Conservation (phyloP, 2,888 invertebrate genomes). For the Theodoxus fluviatilis region DNA sequence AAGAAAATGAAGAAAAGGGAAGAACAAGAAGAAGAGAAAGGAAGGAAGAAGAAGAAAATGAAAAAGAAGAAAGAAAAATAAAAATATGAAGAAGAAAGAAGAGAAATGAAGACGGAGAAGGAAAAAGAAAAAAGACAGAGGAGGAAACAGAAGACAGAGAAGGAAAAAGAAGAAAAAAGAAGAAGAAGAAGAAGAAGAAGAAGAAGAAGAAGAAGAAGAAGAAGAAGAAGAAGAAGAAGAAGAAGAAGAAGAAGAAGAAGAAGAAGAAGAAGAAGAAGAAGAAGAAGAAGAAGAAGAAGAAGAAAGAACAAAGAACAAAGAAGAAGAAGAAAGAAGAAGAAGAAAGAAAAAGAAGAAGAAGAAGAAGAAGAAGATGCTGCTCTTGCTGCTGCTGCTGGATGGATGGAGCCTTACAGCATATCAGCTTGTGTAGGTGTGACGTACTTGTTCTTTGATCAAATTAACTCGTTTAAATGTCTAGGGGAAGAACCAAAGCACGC, state of each 20-base stretch:
- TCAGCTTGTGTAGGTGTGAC: too few species aligned
- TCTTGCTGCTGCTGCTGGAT: background rate
- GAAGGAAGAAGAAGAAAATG: background rate
- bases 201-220: background rate
- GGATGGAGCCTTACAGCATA: too few species aligned
- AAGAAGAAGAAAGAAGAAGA: background rate
- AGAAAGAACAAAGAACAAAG: background rate
- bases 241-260: background rate
- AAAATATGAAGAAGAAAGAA: background rate
- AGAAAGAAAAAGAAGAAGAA: background rate
- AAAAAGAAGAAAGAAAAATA: background rate
- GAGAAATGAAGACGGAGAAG: background rate
- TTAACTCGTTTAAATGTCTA: too few species aligned
- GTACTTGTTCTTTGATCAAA: too few species aligned
- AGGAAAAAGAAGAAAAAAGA: conserved; percentile 1
- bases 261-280: background rate
- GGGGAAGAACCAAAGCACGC: too few species aligned
- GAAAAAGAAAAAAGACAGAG: background rate
- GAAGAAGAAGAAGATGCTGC: background rate
- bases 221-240: background rate
- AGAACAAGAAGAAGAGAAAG: background rate
- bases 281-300: conserved; percentile 1
- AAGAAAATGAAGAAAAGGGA: background rate
- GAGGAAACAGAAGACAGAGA: background rate
- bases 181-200: conserved; percentile 12